phyloP scores from a whole-genome alignment of 2,113 vertebrate species.

The Phaethornis superciliosus region DNA sequence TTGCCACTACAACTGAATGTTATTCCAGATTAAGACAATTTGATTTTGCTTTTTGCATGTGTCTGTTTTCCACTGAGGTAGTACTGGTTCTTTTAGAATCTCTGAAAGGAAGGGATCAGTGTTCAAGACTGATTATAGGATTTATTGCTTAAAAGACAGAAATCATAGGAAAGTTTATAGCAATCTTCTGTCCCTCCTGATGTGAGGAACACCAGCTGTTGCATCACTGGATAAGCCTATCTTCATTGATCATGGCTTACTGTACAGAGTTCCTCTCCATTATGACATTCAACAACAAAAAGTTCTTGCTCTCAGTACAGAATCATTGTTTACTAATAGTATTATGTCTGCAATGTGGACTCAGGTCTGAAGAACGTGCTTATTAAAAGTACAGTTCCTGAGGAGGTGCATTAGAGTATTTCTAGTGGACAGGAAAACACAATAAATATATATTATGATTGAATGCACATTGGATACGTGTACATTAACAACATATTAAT shows the following conservation, averaged over 20 bases:
- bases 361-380: neutral
- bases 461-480: neutral
- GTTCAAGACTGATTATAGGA: neutral
- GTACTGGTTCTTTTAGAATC: neutral
- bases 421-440: neutral
- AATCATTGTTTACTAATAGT: neutral
- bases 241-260: fast-evolving
- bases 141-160: neutral
- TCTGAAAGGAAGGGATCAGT: neutral
- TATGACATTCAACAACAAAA: neutral
- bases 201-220: neutral
- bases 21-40: neutral
- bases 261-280: neutral
- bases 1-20: neutral
- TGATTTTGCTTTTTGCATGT: neutral
- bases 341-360: neutral
- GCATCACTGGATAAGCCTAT: neutral
- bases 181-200: neutral
- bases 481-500: neutral
- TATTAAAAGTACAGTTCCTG: neutral
- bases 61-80: neutral
- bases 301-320: neutral
- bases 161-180: neutral
- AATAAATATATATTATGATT: neutral
- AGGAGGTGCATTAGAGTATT: neutral